A percentile compares a stretch with the other conserved stretches of the same genome.
Evolutionary conservation across 1,140 invertebrate genomes (phyloP).

Genomic region (Trachymyrmex septentrionalis): DNA sequence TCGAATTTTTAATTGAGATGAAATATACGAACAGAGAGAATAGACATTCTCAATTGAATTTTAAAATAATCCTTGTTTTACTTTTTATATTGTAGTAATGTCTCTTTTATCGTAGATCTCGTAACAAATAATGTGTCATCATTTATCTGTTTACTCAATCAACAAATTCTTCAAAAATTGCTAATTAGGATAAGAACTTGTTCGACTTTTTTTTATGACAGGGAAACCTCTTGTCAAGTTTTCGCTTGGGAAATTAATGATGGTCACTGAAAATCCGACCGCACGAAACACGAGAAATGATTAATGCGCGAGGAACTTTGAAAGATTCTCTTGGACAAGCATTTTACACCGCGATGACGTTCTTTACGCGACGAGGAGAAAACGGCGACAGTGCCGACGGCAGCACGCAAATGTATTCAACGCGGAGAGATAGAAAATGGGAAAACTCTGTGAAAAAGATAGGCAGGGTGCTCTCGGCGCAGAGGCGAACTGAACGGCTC

Average conservation of each 20-base stretch:
- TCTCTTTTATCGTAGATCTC: neutral
- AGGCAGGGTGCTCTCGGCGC: slow-evolving; percentile 26
- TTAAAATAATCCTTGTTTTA: neutral
- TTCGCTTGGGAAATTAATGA: slow-evolving; percentile 7
- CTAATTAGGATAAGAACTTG: neutral
- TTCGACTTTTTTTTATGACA: slow-evolving; percentile 12
- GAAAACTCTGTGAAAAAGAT: slow-evolving; percentile 68
- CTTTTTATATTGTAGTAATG: neutral
- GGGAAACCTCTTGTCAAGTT: neutral
- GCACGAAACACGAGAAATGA: slow-evolving; percentile 22
- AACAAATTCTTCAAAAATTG: neutral
- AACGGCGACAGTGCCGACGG: neutral
- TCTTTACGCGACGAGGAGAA: slow-evolving; percentile 32
- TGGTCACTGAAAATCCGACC: neutral
- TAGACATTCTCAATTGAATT: neutral
- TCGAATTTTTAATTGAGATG: neutral
- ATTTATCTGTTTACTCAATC: neutral
- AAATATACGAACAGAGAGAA: neutral
- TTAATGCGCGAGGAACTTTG: slow-evolving; percentile 10
- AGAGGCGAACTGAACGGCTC: slow-evolving; percentile 44
- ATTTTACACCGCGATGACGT: slow-evolving; percentile 34
- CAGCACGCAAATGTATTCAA: slow-evolving; percentile 68
- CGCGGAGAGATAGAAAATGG: slow-evolving; percentile 69
- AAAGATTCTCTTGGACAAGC: neutral
- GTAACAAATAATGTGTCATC: neutral